Percentiles rank a stretch among this genome's conserved stretches.
Evolutionary conservation across 2,797 vertebrate species (phyloP).

Genomic region (Ispidina picta): DNA sequence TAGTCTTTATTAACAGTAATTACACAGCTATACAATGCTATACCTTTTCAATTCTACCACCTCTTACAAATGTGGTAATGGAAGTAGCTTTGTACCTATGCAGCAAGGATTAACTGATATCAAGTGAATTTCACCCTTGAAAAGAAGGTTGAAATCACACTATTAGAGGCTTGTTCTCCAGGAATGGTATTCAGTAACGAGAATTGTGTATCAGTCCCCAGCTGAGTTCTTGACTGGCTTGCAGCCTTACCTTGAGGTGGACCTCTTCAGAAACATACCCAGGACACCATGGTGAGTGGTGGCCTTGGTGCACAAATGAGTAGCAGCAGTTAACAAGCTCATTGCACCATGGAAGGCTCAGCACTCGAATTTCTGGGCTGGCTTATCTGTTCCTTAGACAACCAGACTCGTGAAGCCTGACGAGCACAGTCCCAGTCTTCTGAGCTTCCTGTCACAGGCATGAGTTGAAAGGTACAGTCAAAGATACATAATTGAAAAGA

Average conservation of each 20-base stretch:
- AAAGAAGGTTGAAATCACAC: not conserved
- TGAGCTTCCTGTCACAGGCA: not conserved
- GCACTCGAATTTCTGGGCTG: not conserved
- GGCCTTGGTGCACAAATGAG: not conserved
- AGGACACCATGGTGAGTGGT: not conserved
- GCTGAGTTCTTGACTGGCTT: not conserved
- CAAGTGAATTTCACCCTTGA: not conserved
- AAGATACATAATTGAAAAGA: not conserved
- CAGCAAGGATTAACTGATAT: not conserved
- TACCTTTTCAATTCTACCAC: not conserved
- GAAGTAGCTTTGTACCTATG: not conserved
- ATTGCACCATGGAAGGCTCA: not conserved
- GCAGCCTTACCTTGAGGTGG: not conserved
- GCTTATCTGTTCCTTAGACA: not conserved
- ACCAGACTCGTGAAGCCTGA: not conserved
- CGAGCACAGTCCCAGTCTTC: not conserved
- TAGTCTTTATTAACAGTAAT: not conserved
- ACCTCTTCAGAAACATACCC: not conserved
- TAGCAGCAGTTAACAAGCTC: not conserved
- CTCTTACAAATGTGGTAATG: not conserved
- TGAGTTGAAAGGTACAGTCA: conserved; percentile 22
- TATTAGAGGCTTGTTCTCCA: not conserved
- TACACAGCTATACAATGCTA: not conserved
- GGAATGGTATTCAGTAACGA: not conserved
- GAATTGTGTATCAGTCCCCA: not conserved